phyloP scores from a whole-genome alignment of 2,888 invertebrate genomes.

The Ormyrus labotus region DNA sequence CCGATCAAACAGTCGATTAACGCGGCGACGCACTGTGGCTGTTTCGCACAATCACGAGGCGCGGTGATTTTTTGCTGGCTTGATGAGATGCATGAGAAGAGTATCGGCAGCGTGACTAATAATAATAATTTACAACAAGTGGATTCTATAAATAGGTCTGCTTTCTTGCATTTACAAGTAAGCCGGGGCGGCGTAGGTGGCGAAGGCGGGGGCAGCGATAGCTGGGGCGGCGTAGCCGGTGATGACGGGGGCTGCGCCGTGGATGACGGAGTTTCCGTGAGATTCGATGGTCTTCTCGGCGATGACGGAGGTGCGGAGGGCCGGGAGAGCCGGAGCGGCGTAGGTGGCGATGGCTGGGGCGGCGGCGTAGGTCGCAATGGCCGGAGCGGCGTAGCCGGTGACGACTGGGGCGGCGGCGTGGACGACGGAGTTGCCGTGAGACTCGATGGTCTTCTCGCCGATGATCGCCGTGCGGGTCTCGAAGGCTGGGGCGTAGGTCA shows the following conservation, averaged over 20 bases:
- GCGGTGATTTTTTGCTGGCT: no score
- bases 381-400: constrained; percentile 62
- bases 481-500: constrained; percentile 59
- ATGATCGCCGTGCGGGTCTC: constrained; percentile 59
- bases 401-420: constrained; percentile 75
- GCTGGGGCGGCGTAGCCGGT: constrained; percentile 52
- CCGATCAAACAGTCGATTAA: no score
- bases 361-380: constrained; percentile 56
- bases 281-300: constrained; percentile 68
- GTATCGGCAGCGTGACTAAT: no score
- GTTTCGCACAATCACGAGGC: no score
- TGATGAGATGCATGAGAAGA: no score
- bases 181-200: constrained; percentile 63
- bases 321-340: constrained; percentile 41
- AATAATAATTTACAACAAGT: no score
- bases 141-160: no score
- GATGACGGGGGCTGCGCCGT: constrained; percentile 75
- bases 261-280: constrained; percentile 72
- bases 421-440: constrained; percentile 72
- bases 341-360: constrained; percentile 12
- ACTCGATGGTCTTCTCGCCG: constrained; percentile 67
- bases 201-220: constrained; percentile 57
- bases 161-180: no score
- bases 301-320: constrained; percentile 62
- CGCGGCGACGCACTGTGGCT: no score